Conservation (phyloP, 2,797 vertebrate genomes). For the Sebastes minor region DNA sequence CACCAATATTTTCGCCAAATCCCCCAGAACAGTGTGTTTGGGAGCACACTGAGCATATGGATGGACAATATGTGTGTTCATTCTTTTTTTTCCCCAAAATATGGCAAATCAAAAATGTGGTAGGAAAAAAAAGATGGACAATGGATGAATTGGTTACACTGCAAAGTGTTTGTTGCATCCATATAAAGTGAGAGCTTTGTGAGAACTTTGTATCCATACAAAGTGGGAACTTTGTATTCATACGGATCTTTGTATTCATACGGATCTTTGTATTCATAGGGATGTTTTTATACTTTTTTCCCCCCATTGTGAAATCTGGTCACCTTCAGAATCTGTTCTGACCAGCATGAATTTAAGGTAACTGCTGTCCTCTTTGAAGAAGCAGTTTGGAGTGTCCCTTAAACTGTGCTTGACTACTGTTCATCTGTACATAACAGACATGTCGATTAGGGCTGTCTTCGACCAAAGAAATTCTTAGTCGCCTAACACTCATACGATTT, state of each 20-base stretch:
- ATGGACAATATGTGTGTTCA: slow-evolving; percentile 9
- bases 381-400: background rate
- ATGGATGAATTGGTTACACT: background rate
- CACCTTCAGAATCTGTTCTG: background rate
- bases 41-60: slow-evolving; percentile 27
- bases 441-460: too few species aligned
- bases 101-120: background rate
- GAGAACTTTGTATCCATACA: background rate
- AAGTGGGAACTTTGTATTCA: background rate
- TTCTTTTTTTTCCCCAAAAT: slow-evolving; percentile 5
- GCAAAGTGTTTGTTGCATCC: background rate
- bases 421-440: background rate
- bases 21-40: background rate
- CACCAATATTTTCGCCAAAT: background rate
- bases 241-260: background rate
- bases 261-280: background rate
- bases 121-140: background rate
- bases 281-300: background rate
- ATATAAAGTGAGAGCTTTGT: background rate
- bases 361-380: background rate
- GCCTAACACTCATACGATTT: too few species aligned
- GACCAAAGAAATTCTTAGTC: too few species aligned
- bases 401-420: background rate
- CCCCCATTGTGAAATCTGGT: background rate
- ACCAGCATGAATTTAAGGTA: background rate